Conservation (phyloP, 1,140 invertebrate genomes). For the Caenorhabditis tropicalis region DNA sequence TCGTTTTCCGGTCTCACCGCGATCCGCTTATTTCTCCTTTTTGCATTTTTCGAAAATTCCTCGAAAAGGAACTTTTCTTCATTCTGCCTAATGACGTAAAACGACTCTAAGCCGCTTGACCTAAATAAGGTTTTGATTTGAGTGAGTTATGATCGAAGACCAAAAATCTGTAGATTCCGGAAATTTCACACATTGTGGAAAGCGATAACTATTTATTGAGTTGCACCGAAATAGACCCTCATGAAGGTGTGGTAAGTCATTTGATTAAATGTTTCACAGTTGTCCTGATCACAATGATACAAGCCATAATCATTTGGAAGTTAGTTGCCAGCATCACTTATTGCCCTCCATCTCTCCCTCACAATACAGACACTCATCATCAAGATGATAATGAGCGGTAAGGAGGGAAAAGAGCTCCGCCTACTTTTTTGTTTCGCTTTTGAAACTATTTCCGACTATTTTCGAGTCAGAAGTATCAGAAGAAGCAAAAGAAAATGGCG, state of each 20-base stretch:
- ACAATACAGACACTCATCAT: slow-evolving; percentile 1
- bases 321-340: background rate
- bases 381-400: slow-evolving; percentile 18
- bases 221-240: slow-evolving; percentile 1
- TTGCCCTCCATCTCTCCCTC: background rate
- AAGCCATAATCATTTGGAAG: too few species aligned
- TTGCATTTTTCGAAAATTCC: background rate
- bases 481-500: background rate
- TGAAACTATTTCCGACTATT: slow-evolving; percentile 7
- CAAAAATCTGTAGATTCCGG: background rate
- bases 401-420: slow-evolving; percentile 10
- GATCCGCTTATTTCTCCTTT: background rate
- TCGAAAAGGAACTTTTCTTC: background rate
- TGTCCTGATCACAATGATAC: background rate
- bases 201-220: background rate
- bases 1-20: background rate
- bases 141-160: background rate
- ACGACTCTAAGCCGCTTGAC: slow-evolving; percentile 28
- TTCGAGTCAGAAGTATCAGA: slow-evolving; percentile 9
- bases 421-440: background rate
- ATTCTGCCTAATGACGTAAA: background rate
- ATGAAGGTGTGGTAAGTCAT: slow-evolving; percentile 10
- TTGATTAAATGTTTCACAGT: slow-evolving; percentile 8
- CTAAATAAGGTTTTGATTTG: background rate
- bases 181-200: background rate